Conservation (phyloP, 2,113 vertebrate species). For the Micromys minutus region DNA sequence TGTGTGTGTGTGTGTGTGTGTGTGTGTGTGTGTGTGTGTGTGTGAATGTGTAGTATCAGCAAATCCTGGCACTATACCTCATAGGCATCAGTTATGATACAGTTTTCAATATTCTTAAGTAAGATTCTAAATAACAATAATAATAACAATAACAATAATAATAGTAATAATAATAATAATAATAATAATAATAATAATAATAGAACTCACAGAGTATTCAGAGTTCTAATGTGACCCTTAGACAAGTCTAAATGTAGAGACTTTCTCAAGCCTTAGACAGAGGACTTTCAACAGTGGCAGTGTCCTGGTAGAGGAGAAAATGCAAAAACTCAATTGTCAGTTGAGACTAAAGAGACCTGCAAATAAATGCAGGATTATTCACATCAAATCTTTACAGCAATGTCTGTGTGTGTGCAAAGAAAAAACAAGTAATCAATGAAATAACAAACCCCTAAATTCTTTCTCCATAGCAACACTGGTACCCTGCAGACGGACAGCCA, state of each 20-base stretch:
- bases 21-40: no score
- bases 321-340: not conserved
- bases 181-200: not conserved
- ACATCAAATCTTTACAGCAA: not conserved
- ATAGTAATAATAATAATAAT: no score
- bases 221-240: no score
- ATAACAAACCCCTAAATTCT: not conserved
- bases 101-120: not conserved
- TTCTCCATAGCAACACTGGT: not conserved
- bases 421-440: not conserved
- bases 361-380: not conserved
- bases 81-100: not conserved
- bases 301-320: not conserved
- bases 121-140: not conserved
- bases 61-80: not conserved
- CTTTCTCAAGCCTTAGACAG: not conserved
- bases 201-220: not conserved
- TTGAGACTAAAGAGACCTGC: not conserved
- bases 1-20: no score
- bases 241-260: not conserved
- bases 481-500: not conserved
- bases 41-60: not conserved
- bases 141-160: not conserved
- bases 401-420: not conserved
- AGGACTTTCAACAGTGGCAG: not conserved